Conservation (phyloP, 2,797 vertebrate species). For the Catamblyrhynchus diadema region DNA sequence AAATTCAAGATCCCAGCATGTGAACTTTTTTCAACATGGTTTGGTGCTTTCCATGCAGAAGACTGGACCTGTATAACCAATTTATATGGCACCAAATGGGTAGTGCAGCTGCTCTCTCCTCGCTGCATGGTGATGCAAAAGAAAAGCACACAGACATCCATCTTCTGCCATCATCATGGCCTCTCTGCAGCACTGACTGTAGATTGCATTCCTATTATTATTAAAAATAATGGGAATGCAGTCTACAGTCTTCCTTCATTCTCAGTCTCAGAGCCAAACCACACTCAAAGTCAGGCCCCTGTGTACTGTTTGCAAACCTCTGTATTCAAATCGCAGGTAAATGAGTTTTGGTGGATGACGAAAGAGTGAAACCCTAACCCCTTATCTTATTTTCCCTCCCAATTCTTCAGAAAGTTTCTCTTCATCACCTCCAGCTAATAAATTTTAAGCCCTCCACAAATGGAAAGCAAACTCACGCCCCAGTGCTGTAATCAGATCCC, state of each 20-base stretch:
- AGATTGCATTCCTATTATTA: background rate
- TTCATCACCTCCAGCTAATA: constrained; percentile 18
- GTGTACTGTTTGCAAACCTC: background rate
- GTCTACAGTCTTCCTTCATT: background rate
- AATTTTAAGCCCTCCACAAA: constrained; percentile 18
- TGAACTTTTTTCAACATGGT: background rate
- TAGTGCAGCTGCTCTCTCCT: background rate
- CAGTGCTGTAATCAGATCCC: background rate
- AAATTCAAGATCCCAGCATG: background rate
- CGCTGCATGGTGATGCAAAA: background rate
- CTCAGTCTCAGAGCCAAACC: background rate
- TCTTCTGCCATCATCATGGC: background rate
- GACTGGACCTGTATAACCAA: background rate
- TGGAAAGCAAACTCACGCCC: background rate
- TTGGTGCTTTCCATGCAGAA: background rate
- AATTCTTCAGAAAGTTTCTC: constrained; percentile 38
- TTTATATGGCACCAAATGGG: background rate
- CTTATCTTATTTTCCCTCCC: background rate
- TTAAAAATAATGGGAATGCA: background rate
- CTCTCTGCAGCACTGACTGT: background rate
- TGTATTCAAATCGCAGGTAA: background rate
- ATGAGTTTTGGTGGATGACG: background rate
- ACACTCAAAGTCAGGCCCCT: background rate
- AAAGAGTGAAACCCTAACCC: constrained; percentile 5
- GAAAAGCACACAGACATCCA: background rate